phyloP scores from a whole-genome alignment of 2,797 vertebrate species.

The Hippocampus kuda region DNA sequence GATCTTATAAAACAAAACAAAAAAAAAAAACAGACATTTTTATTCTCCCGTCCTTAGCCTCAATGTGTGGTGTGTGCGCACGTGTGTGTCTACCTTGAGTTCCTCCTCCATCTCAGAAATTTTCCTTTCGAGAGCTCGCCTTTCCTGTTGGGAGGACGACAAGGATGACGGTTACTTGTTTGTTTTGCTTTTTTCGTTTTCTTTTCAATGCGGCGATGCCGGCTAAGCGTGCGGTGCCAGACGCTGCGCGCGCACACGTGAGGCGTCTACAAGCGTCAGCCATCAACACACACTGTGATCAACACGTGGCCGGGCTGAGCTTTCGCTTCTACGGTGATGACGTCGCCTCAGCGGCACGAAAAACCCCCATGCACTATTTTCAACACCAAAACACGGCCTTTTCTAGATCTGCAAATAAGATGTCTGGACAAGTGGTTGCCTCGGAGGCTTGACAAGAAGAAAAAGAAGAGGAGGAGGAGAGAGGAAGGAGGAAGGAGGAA shows the following conservation, averaged over 20 bases:
- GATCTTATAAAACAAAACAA: no score
- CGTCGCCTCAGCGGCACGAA: background rate
- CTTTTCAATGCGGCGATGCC: background rate
- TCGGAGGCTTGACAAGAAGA: background rate
- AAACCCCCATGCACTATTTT: background rate
- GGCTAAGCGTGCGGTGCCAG: slow-evolving; percentile 17
- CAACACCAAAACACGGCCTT: background rate
- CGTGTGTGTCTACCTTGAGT: slow-evolving; percentile 79
- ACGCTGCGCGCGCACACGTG: slow-evolving; percentile 32
- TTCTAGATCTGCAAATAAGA: background rate
- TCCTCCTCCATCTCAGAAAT: slow-evolving; percentile 99
- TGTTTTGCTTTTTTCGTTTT: no score
- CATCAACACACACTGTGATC: slow-evolving; percentile 19
- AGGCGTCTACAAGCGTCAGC: slow-evolving; percentile 49
- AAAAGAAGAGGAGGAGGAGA: background rate
- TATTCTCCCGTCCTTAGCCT: background rate
- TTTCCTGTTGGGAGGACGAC: slow-evolving; percentile 69
- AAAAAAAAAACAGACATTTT: no score
- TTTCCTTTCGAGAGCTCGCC: slow-evolving; percentile 99
- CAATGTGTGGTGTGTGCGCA: background rate
- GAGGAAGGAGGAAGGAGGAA: background rate
- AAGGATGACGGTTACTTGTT: background rate
- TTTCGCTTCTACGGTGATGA: background rate
- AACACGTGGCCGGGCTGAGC: background rate
- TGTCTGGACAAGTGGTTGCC: background rate